These are phyloP conservation scores for Nipponacmea schrenckii DNA, from an alignment of 2,888 invertebrate species.

Conservation along the genomic window DNA sequence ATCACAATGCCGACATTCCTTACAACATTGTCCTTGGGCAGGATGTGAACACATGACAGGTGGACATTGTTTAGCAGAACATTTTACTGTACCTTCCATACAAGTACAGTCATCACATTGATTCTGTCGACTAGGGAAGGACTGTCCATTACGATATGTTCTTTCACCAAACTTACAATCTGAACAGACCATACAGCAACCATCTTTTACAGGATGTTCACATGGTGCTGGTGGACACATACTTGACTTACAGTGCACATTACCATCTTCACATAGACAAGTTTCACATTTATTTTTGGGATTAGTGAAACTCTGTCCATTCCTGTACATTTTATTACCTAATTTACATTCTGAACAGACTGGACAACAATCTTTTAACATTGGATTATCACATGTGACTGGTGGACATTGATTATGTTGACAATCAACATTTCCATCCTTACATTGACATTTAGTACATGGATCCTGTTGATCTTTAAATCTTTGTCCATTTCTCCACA, in stretches of 20 bases:
- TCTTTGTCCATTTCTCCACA: slow-evolving; percentile 43
- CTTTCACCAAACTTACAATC: slow-evolving; percentile 45
- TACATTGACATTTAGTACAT: slow-evolving; percentile 43
- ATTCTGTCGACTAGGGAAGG: slow-evolving; percentile 29
- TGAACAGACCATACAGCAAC: slow-evolving; percentile 41
- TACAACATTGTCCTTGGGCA: slow-evolving; percentile 39
- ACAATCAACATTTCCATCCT: slow-evolving; percentile 48
- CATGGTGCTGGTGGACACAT: slow-evolving; percentile 35
- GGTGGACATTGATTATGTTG: slow-evolving; percentile 38
- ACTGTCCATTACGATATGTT: slow-evolving; percentile 33
- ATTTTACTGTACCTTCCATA: slow-evolving; percentile 41
- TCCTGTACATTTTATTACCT: slow-evolving; percentile 36
- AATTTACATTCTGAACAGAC: slow-evolving; percentile 52
- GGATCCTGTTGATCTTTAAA: slow-evolving; percentile 44
- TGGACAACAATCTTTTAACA: slow-evolving; percentile 48
- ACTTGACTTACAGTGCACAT: slow-evolving; percentile 30
- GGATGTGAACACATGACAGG: slow-evolving; percentile 44
- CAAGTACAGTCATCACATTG: slow-evolving; percentile 51
- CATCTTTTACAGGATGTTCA: slow-evolving; percentile 33
- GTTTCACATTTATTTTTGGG: slow-evolving; percentile 37
- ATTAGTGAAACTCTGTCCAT: slow-evolving; percentile 40
- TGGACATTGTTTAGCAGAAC: slow-evolving; percentile 38
- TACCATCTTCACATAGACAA: slow-evolving; percentile 39
- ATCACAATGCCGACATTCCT: slow-evolving; percentile 43
- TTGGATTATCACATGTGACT: slow-evolving; percentile 45